Percentiles rank a stretch among this genome's conserved stretches.
phyloP scores from a whole-genome alignment of 2,113 vertebrate species.

The Narcine bancroftii region DNA sequence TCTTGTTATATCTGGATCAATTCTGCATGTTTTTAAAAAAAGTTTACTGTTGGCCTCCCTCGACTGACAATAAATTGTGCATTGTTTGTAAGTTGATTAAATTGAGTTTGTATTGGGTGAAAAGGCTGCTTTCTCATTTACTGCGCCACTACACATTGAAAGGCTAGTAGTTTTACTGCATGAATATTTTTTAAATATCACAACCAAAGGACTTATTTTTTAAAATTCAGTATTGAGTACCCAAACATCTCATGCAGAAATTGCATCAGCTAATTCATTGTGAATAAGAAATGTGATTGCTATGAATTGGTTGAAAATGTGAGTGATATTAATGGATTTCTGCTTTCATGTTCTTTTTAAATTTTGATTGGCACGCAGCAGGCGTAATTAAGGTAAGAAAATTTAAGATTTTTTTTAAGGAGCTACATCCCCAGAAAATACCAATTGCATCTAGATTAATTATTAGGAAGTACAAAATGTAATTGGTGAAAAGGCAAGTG shows the following conservation, averaged over 20 bases:
- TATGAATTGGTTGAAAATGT: neutral
- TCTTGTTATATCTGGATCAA: neutral
- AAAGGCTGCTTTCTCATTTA: neutral
- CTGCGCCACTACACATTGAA: neutral
- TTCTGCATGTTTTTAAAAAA: neutral
- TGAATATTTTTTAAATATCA: neutral
- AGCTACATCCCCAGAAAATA: neutral
- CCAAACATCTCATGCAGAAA: neutral
- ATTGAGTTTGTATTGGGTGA: neutral
- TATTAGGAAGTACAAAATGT: neutral
- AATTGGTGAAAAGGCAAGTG: neutral
- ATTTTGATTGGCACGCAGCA: neutral
- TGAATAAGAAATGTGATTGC: neutral
- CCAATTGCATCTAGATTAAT: neutral
- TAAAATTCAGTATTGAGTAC: neutral
- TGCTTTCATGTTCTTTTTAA: neutral
- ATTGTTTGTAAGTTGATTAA: neutral
- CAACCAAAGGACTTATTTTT: neutral
- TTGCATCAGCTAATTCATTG: neutral
- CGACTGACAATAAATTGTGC: neutral
- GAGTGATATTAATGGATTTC: neutral
- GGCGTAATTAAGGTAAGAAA: too few relatives aligned
- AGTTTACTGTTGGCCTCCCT: neutral
- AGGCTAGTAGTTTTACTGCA: neutral
- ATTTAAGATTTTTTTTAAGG: too few relatives aligned